Percentiles rank a stretch among this genome's conserved stretches.
Conservation (phyloP, 2,888 invertebrate species). For the Dione vanillae region DNA sequence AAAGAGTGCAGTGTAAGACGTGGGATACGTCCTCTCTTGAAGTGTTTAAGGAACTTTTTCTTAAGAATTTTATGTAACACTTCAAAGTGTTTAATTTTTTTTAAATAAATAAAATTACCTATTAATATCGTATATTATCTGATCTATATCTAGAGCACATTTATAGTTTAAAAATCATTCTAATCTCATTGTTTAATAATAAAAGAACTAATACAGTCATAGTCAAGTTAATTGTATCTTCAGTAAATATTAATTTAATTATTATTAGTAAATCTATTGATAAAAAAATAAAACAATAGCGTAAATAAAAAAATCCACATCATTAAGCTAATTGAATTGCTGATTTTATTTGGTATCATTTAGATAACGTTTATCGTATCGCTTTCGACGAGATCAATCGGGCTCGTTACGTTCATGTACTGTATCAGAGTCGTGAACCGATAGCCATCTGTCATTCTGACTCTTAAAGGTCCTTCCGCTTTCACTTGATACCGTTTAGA, state of each 20-base stretch:
- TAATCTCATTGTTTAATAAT: too few relatives aligned
- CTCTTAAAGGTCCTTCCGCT: conserved; percentile 39
- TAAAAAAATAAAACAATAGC: not conserved
- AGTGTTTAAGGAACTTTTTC: not conserved
- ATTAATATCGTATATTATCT: too few relatives aligned
- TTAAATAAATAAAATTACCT: too few relatives aligned
- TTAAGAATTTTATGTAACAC: not conserved
- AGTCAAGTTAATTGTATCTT: too few relatives aligned
- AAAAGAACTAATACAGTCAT: too few relatives aligned
- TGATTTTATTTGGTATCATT: conserved; percentile 59
- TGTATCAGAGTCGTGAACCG: conserved; percentile 47
- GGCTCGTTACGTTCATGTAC: conserved; percentile 60
- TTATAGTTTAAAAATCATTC: too few relatives aligned
- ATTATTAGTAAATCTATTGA: not conserved
- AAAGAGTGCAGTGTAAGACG: not conserved
- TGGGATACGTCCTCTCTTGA: too few relatives aligned
- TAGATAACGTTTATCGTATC: conserved; percentile 71
- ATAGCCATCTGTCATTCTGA: conserved; percentile 50
- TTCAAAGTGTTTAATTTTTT: too few relatives aligned
- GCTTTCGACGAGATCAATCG: conserved; percentile 73
- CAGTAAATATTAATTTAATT: too few relatives aligned
- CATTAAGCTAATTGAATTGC: conserved; percentile 76
- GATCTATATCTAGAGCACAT: too few relatives aligned
- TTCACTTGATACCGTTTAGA: conserved; percentile 32
- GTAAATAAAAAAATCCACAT: conserved; percentile 44